phyloP scores from a whole-genome alignment of 2,888 invertebrate species.

The Ornithoptera alexandrae region DNA sequence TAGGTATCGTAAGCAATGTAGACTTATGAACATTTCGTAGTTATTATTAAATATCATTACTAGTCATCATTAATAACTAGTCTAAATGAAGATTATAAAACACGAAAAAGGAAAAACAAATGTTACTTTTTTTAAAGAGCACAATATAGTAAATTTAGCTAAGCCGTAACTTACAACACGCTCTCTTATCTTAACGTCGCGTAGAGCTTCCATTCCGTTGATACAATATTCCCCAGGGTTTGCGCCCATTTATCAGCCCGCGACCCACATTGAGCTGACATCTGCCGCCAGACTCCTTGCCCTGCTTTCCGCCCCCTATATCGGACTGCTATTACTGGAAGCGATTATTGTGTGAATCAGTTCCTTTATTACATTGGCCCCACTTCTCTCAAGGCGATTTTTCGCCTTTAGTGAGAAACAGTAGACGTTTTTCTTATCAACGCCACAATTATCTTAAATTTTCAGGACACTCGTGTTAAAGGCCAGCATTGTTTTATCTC shows the following conservation, averaged over 20 bases:
- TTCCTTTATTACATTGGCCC: conserved; percentile 29
- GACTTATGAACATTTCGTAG: no score
- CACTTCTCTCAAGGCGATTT: conserved; percentile 11
- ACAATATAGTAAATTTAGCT: conserved; percentile 2
- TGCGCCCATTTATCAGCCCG: conserved; percentile 66
- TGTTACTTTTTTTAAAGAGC: background rate
- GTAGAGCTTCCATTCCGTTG: conserved; percentile 48
- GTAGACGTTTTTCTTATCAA: no score
- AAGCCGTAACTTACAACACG: conserved; percentile 33
- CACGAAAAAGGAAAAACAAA: no score
- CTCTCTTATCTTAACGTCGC: conserved; percentile 48
- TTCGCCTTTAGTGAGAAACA: background rate
- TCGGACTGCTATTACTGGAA: conserved; percentile 37
- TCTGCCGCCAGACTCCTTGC: conserved; percentile 48
- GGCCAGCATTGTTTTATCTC: no score
- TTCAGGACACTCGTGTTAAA: no score
- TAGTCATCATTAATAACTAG: no score
- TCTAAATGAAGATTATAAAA: no score
- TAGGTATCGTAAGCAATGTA: no score
- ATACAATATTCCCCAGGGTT: conserved; percentile 57
- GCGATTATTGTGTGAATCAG: conserved; percentile 37
- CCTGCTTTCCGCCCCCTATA: conserved; percentile 31
- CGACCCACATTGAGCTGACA: conserved; percentile 68
- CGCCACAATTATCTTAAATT: no score
- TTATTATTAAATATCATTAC: no score